Percentiles rank a stretch among this genome's conserved stretches.
Evolutionary conservation across 2,797 vertebrate species (phyloP).

Genomic region (Rhinella marina): DNA sequence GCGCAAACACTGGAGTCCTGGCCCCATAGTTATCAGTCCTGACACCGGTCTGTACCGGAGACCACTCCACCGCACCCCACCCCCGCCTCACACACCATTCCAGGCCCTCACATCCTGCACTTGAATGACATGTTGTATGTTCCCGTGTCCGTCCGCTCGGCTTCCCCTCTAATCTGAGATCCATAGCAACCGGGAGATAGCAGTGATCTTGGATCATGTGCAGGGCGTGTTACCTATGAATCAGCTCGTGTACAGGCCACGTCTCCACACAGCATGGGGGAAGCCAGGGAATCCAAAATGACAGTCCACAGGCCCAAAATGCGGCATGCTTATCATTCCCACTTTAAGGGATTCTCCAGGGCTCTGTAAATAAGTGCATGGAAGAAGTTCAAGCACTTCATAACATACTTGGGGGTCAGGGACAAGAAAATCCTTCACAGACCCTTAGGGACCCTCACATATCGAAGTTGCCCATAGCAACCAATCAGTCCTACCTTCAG

Average conservation of each 20-base stretch:
- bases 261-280: neutral
- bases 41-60: neutral
- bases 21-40: neutral
- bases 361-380: neutral
- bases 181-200: neutral
- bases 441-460: no score
- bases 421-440: no score
- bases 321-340: no score
- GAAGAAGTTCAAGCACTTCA: neutral
- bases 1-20: conserved; percentile 19
- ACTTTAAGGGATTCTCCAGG: neutral
- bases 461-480: no score
- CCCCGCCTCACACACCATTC: neutral
- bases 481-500: no score
- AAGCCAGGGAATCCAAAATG: neutral
- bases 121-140: neutral
- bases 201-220: neutral
- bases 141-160: neutral
- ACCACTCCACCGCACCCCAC: conserved; percentile 10
- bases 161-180: neutral
- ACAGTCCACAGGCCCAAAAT: neutral
- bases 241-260: conserved; percentile 2
- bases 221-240: conserved; percentile 26
- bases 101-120: neutral
- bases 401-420: no score